Base-by-base conservation (phyloP, 2,797 vertebrate species). In the Clarias fuscus region DNA sequence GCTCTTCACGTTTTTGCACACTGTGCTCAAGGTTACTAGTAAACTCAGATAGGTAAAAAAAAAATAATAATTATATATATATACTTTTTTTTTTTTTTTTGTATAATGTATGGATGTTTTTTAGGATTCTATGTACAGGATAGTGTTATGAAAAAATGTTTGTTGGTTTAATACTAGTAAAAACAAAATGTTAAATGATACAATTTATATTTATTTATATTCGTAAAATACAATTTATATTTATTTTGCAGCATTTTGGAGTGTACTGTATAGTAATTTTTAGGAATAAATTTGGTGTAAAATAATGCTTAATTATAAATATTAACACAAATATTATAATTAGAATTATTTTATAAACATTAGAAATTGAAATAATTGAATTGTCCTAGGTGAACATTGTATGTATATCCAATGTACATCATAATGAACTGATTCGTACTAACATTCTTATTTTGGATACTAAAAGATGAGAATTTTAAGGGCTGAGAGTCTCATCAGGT, bases 1-100 rank as follows among this genome's bases (percentile, higher is more conserved):
- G 75, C 56, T 64, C 84, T 72, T 48, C 68, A 81, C 72, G 64
- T 61, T 72, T 53, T 37, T n/a, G 56, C 13, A 84, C 78, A 76
- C 80, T 64, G 59, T 64, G 77, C 59, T 80, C 3, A 24, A 27
- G 33, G 61, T 67, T 67, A 30, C 62, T 67, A 15, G 40, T 30
- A 18, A 81, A 67, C 65, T 67, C 79, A 65, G 40, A 43, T 2
- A 43, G 14, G 20, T 22, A n/a, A 40, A 62, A 77, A 33, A 53
- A 79, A 5, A 2, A 0, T 17, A 6, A 33, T 1, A 37, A 37
- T 37, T 37, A 37, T 37, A 37, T 37, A 37, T 37, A 37, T 37
- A 37, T 37, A 37, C 0, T 33, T 33, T 33, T 37, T 37, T 33
- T 33, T 33, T 33, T 33, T 24, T 43, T 79, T 64, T 79, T 7